Percentiles rank a stretch among this genome's conserved stretches.
phyloP scores from a whole-genome alignment of 2,888 invertebrate genomes.

The Argynnis bischoffii region DNA sequence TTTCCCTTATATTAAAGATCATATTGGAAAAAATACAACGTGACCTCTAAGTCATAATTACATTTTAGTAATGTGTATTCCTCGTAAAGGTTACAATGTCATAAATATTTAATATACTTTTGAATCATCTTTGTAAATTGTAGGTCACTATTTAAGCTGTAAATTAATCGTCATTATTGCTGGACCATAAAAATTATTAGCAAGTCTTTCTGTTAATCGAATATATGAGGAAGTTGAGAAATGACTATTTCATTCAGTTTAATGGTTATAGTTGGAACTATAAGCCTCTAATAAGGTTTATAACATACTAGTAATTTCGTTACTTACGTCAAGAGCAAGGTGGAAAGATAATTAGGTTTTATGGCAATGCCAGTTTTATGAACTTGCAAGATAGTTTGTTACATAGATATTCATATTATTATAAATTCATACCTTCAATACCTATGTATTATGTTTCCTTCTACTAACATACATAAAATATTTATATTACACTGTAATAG shows the following conservation, averaged over 20 bases:
- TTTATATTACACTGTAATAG: too few species aligned
- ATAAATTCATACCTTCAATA: neutral
- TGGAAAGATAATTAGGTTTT: slow-evolving; percentile 25
- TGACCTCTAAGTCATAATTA: slow-evolving; percentile 17
- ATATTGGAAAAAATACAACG: neutral
- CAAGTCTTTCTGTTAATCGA: slow-evolving; percentile 12
- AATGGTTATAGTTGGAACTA: slow-evolving; percentile 18
- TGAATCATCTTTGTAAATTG: slow-evolving; percentile 5
- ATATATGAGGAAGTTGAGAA: slow-evolving; percentile 19
- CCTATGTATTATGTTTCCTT: too few species aligned
- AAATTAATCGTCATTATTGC: slow-evolving; percentile 8
- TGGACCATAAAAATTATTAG: slow-evolving; percentile 2
- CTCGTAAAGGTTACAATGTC: slow-evolving; percentile 25
- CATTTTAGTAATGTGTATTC: slow-evolving; percentile 20
- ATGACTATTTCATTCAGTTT: slow-evolving; percentile 20
- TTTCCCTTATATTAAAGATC: slow-evolving; percentile 18
- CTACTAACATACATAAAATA: neutral
- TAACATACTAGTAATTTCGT: slow-evolving; percentile 24
- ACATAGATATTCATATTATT: slow-evolving; percentile 5
- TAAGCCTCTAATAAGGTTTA: slow-evolving; percentile 21
- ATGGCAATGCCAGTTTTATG: slow-evolving; percentile 23
- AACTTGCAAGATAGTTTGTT: slow-evolving; percentile 1
- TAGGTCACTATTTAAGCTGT: slow-evolving; percentile 1
- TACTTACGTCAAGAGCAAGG: slow-evolving; percentile 20
- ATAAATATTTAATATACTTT: slow-evolving; percentile 16